These are phyloP conservation scores for Thymelicus lineola DNA, from an alignment of 2,888 invertebrate species.

Conservation along the genomic window DNA sequence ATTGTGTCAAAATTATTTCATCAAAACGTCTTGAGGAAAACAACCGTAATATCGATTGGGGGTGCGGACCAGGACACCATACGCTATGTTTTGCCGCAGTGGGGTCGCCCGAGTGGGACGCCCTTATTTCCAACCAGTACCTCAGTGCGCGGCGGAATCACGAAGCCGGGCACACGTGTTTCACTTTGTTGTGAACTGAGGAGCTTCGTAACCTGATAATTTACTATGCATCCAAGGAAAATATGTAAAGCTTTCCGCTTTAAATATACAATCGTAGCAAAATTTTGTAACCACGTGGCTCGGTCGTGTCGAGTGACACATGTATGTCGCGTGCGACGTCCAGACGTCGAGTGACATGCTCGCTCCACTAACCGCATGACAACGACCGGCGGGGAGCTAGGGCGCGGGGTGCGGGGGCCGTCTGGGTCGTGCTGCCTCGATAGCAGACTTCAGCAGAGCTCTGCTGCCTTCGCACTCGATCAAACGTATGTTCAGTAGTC, in stretches of 20 bases:
- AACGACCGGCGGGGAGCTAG: conserved; percentile 46
- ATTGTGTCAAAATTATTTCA: conserved; percentile 9
- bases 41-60: conserved; percentile 50
- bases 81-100: conserved; percentile 77
- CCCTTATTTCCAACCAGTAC: conserved; percentile 46
- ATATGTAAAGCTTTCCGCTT: too few relatives aligned
- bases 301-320: conserved; percentile 11
- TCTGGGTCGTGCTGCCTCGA: conserved; percentile 52
- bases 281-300: conserved; percentile 25
- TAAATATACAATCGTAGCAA: not conserved
- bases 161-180: conserved; percentile 25
- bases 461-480: conserved; percentile 41
- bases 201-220: not conserved
- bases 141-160: conserved; percentile 46
- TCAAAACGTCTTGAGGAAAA: conserved; percentile 45
- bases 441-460: conserved; percentile 31
- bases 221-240: too few relatives aligned
- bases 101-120: conserved; percentile 65
- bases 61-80: conserved; percentile 62
- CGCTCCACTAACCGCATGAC: conserved; percentile 50
- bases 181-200: conserved; percentile 5
- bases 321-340: conserved; percentile 42
- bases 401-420: conserved; percentile 45
- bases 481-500: conserved; percentile 35
- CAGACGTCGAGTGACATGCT: conserved; percentile 55